These are phyloP conservation scores for Plecotus auritus DNA, from an alignment of 2,113 vertebrate genomes.

Conservation along the genomic window DNA sequence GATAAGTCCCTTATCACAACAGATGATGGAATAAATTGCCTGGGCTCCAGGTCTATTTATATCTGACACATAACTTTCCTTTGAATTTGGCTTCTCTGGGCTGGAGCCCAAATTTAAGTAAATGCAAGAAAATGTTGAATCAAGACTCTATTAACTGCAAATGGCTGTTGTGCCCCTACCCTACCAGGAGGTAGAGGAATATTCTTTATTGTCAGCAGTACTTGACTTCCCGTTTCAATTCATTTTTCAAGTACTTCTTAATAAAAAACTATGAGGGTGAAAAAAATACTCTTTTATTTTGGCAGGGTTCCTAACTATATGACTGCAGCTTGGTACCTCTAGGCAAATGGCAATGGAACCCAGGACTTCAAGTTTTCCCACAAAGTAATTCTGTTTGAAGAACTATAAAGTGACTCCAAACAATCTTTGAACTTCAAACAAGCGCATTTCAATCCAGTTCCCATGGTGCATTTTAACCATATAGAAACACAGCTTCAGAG, in stretches of 20 bases:
- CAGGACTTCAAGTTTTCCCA: neutral
- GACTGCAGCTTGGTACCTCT: neutral
- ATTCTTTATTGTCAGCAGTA: neutral
- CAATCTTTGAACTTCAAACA: conserved; percentile 15
- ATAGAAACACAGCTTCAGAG: neutral
- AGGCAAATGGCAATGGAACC: neutral
- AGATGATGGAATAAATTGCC: neutral
- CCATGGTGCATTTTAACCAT: neutral
- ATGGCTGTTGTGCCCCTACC: neutral
- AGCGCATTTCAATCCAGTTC: neutral
- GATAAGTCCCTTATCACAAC: neutral
- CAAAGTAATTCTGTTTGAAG: neutral
- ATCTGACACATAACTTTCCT: neutral
- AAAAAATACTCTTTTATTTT: neutral
- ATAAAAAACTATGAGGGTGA: neutral
- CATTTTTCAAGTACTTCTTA: conserved; percentile 13
- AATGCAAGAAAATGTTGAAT: conserved; percentile 19
- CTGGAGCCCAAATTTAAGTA: neutral
- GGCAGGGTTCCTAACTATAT: neutral
- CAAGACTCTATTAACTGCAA: neutral
- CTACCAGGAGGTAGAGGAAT: neutral
- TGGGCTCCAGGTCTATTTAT: conserved; percentile 1
- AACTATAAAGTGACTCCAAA: neutral
- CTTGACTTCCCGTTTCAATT: conserved; percentile 2
- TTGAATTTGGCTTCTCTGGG: conserved; percentile 17